Base-by-base conservation (phyloP, 1,140 invertebrate genomes). In the Calephelis virginiensis region DNA sequence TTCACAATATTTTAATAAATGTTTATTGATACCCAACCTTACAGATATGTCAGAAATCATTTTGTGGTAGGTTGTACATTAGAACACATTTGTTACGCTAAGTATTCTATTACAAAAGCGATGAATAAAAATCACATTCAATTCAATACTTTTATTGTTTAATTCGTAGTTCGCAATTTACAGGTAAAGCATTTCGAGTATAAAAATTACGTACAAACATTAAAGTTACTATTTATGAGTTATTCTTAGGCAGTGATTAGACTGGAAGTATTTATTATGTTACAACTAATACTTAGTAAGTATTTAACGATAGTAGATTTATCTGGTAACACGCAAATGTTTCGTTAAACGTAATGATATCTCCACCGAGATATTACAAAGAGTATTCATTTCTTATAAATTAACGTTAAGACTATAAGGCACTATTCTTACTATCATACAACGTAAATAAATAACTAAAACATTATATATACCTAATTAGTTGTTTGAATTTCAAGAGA, bases 361-460 rank as follows among this genome's bases (percentile, higher is more conserved):
- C 70, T 77, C 74, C 73, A 68, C 82, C 79, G 69, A 83, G 73
- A 81, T 81, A 77, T 85, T 84, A 77, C 80, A 83, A 85, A 83
- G 85, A 86, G 81, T 89, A 87, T 85, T 89, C 79, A 64, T 70
- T 79, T 76, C 81, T 82, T 85, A 83, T 68, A 74, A 69, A 74
- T 81, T 83, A 78, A 74, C 38, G 66, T 78, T 86, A 86, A 75
- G 88, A 77, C 87, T 91, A 91, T 90, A 91, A 91, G 87, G 89
- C 87, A 90, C 87, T 90, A 90, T 89, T 85, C 83, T 84, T 90
- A 89, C 82, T 90, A 91, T 90, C 78, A 86, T 89, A 90, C 87
- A 91, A 83, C 72, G 82, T 87, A 90, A 91, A 91, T 90, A 90
- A 91, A 89, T 91, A 87, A 90, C 85, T 86, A 89, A 83, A 80